phyloP scores from a whole-genome alignment of 1,140 invertebrate genomes.

The Sinella curviseta region DNA sequence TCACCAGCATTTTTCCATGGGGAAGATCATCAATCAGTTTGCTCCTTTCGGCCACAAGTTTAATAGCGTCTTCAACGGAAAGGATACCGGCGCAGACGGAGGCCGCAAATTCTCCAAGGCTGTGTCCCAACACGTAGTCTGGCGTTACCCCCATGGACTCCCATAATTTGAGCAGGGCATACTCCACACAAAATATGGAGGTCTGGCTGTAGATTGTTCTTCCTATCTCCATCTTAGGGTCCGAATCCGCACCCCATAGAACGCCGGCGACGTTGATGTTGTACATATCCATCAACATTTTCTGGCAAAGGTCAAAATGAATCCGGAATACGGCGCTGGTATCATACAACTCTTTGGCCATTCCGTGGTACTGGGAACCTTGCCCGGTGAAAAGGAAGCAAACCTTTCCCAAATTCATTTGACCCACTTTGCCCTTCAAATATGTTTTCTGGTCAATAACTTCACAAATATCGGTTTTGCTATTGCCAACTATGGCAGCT shows the following conservation, averaged over 20 bases:
- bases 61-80: background rate
- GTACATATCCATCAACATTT: background rate
- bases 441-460: slow-evolving; percentile 33
- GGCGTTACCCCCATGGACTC: background rate
- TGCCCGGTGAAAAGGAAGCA: slow-evolving; percentile 40
- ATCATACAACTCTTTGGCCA: slow-evolving; percentile 32
- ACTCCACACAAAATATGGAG: slow-evolving; percentile 3
- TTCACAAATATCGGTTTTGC: background rate
- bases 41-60: background rate
- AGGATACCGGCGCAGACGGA: background rate
- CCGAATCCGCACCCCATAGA: background rate
- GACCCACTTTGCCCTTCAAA: background rate
- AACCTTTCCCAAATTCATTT: slow-evolving; percentile 17
- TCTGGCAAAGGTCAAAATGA: slow-evolving; percentile 22
- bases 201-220: background rate
- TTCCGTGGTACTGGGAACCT: slow-evolving; percentile 37
- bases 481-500: slow-evolving; percentile 29
- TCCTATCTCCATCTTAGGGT: background rate
- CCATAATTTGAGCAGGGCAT: background rate
- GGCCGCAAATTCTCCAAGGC: background rate
- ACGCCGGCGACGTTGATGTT: background rate
- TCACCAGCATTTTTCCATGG: slow-evolving; percentile 6
- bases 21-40: background rate
- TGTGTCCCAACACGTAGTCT: background rate
- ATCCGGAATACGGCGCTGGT: slow-evolving; percentile 28